Conservation (phyloP, 2,888 invertebrate genomes). For the Fragum whitleyi region DNA sequence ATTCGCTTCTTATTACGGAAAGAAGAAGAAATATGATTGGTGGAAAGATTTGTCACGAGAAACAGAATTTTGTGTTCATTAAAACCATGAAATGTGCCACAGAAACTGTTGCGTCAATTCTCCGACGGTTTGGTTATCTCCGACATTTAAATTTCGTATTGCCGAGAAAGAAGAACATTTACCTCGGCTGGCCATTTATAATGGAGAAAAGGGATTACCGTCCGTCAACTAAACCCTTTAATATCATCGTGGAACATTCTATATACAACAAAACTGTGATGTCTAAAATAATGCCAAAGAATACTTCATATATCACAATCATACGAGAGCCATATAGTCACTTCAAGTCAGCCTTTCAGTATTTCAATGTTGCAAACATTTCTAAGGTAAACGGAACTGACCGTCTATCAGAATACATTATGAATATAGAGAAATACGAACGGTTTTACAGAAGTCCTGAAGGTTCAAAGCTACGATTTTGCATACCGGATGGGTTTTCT, state of each 20-base stretch:
- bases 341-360: conserved; percentile 81
- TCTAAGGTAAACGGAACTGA: conserved; percentile 55
- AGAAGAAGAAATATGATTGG: conserved; percentile 30
- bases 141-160: conserved; percentile 79
- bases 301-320: conserved; percentile 79
- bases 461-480: conserved; percentile 66
- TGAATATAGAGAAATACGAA: conserved; percentile 79
- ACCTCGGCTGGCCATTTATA: conserved; percentile 83
- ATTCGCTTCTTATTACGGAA: conserved; percentile 29
- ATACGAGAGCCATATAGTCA: conserved; percentile 81
- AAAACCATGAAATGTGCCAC: conserved; percentile 84
- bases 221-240: conserved; percentile 73
- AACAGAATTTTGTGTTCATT: conserved; percentile 81
- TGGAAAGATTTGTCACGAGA: conserved; percentile 54
- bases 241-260: conserved; percentile 82
- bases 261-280: conserved; percentile 79
- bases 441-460: conserved; percentile 70
- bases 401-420: conserved; percentile 74
- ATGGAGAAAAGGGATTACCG: conserved; percentile 76
- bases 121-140: conserved; percentile 79
- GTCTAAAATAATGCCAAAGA: conserved; percentile 76
- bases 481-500: conserved; percentile 81
- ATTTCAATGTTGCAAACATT: conserved; percentile 79
- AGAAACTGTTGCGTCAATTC: conserved; percentile 78
- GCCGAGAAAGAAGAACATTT: conserved; percentile 76